Evolutionary conservation across 2,797 vertebrate species (phyloP), one percentile per base, ranked within the genome.

Genomic region (Harpagifer antarcticus): DNA sequence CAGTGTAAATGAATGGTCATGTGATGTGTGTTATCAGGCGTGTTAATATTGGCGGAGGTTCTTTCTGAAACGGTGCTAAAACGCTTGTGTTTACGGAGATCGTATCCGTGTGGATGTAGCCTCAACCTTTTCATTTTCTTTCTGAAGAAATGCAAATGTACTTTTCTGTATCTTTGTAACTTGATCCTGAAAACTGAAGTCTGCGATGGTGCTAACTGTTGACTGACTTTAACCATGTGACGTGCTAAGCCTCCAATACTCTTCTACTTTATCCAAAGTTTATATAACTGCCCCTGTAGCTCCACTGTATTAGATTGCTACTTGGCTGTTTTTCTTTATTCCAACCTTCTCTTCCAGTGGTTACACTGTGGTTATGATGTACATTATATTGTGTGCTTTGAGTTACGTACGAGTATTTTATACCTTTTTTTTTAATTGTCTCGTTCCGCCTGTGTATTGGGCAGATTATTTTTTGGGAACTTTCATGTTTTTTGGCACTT

Each of bases 401-500:
- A 88, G 83, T 89, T 92, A 83, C 15, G 79, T 91, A 89, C 48
- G 47, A 91, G 85, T 88, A 82, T 94, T 92, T 94, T 92, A 85
- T 93, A 92, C 91, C 49, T 83, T 87, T 87, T 86, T 86, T 67
- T 86, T 78, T 79, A 68, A 90, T 86, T 10, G 81, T 92, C 83
- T 87, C 20, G 86, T 91, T 85, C 48, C 40, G 80, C 81, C 85
- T 27, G 5, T 13, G 14, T 80, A 68, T 57, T 33, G 73, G 85
- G 82, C 76, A 2, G 73, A 71, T 73, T 47, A 15, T 66, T 83
- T 87, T 81, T 74, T 55, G 27, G 33, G 17, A 50, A 55, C 81
- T 67, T 68, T 83, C 68, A 85, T 89, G 83, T 90, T 89, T 93
- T 91, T 92, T 87, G 82, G 86, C 90, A 92, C 90, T 90, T 93